Conservation (phyloP, 2,888 invertebrate genomes). For the Siphlonurus alternatus region DNA sequence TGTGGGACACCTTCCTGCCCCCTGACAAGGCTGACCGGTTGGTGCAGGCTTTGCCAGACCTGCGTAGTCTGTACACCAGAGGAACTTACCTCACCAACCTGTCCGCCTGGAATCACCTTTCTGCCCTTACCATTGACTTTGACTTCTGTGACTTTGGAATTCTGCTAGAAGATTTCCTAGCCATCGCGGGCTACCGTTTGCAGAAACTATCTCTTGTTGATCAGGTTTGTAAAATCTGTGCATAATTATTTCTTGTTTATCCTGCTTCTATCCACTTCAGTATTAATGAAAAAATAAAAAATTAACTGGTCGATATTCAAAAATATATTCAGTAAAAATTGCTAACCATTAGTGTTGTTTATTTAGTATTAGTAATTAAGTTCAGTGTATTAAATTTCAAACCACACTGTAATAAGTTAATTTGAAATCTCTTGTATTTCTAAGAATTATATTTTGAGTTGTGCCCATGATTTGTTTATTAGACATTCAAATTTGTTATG, state of each 20-base stretch:
- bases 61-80: constrained; percentile 16
- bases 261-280: no score
- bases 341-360: no score
- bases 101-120: constrained; percentile 12
- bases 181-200: constrained; percentile 14
- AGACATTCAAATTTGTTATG: neutral
- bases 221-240: constrained; percentile 18
- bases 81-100: constrained; percentile 14
- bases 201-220: constrained; percentile 17
- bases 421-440: no score
- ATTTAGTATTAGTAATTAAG: no score
- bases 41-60: constrained; percentile 15
- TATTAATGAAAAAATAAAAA: no score
- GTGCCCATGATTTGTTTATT: neutral
- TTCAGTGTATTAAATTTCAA: no score
- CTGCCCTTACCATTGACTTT: constrained; percentile 18
- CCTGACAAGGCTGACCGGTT: constrained; percentile 16
- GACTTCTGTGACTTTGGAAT: constrained; percentile 16
- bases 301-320: no score
- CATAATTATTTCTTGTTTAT: neutral
- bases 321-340: no score
- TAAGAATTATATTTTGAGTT: no score
- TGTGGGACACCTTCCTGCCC: constrained; percentile 20
- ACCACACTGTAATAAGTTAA: no score
- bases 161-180: constrained; percentile 15